phyloP scores from a whole-genome alignment of 2,113 vertebrate species.

The Balaeniceps rex region DNA sequence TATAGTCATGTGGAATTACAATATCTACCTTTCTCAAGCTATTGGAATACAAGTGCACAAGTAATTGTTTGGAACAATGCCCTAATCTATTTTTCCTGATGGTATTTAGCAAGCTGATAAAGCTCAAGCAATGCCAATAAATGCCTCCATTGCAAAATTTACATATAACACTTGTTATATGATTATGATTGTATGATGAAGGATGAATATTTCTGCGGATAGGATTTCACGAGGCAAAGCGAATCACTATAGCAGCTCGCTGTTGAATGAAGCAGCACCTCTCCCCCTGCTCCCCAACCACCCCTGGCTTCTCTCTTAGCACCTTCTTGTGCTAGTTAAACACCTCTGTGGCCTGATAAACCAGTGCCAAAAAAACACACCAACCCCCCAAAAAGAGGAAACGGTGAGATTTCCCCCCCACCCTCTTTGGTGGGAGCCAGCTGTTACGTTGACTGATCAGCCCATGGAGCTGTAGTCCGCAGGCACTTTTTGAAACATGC shows the following conservation, averaged over 20 bases:
- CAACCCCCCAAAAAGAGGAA: background rate
- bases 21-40: background rate
- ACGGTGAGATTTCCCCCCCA: accelerated
- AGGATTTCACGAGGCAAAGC: background rate
- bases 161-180: background rate
- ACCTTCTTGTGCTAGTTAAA: background rate
- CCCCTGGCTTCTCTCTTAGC: background rate
- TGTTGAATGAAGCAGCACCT: background rate
- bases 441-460: background rate
- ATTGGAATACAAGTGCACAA: background rate
- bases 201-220: background rate
- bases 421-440: background rate
- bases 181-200: background rate
- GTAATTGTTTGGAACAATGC: background rate
- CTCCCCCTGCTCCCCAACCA: background rate
- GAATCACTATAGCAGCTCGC: background rate
- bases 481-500: background rate
- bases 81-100: background rate
- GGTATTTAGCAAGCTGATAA: background rate
- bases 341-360: background rate
- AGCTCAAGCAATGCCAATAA: background rate
- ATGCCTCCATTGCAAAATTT: background rate
- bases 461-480: background rate
- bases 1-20: background rate
- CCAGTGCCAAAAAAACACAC: background rate